Percentiles rank a stretch among this genome's conserved stretches.
These are phyloP conservation scores for Falco biarmicus DNA, from an alignment of 2,797 vertebrate species.

Conservation along the genomic window DNA sequence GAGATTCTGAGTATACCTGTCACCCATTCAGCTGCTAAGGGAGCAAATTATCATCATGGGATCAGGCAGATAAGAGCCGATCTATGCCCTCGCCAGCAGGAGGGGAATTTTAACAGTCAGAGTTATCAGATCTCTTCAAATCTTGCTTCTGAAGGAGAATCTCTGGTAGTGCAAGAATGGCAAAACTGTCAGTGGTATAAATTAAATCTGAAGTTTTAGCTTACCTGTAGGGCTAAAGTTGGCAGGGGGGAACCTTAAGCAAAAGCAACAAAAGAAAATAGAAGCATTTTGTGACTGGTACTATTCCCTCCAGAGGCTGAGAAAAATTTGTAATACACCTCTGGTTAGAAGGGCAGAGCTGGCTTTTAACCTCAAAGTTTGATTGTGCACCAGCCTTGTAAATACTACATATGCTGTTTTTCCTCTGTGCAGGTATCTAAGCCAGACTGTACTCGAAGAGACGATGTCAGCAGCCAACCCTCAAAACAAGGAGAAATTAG, in stretches of 20 bases:
- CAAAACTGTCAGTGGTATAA: background rate
- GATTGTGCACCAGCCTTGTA: background rate
- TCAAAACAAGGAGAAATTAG: slow-evolving; percentile 86
- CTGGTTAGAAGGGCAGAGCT: background rate
- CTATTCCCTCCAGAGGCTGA: background rate
- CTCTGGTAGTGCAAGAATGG: background rate
- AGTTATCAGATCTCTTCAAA: background rate
- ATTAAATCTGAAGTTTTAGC: background rate
- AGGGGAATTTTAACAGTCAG: background rate
- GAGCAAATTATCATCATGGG: background rate
- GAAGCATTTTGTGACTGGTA: background rate
- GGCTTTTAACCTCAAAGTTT: background rate
- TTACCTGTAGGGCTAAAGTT: background rate
- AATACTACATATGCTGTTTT: background rate
- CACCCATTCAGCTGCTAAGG: background rate
- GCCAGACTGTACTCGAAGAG: slow-evolving; percentile 72
- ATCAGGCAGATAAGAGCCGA: background rate
- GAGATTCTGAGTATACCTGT: background rate
- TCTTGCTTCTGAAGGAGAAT: background rate
- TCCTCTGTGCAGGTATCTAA: slow-evolving; percentile 83
- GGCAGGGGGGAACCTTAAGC: background rate
- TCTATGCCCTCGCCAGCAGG: background rate
- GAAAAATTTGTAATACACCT: background rate
- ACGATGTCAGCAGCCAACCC: slow-evolving; percentile 71
- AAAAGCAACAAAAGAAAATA: background rate